Base-by-base conservation (phyloP, 1,140 invertebrate genomes). In the Eueides isabella region DNA sequence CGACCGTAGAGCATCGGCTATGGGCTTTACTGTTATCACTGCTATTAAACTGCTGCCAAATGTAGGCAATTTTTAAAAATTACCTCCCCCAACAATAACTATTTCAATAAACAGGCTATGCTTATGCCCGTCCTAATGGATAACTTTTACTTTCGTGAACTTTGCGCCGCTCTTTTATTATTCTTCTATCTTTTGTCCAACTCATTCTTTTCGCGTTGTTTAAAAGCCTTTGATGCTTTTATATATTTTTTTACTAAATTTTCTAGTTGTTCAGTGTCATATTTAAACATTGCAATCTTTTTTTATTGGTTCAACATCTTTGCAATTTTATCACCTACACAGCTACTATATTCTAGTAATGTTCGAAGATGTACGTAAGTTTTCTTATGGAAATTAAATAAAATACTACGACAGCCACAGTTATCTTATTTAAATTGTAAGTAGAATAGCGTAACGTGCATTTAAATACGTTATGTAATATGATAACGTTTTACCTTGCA, bases 11-110 rank as follows among this genome's bases (percentile, higher is more conserved):
- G 81, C 86, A 85, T 87, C 76, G 85, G 87, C 86, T 87, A 89
- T 91, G 89, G 91, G 88, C 89, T 87, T 91, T 90, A 92, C 85
- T 92, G 88, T 92, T 92, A 92, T 91, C 73, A 84, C 76, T 73
- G n/a, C 82, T 84, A 86, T 92, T 90, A 90, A 86, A 89, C 85
- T 86, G 84, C 81, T 87, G 76, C 82, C 80, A 78, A 88, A 85
- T 87, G 85, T 85, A 83, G 84, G 88, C 85, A 88, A 87, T 92
- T 92, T 90, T 91, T 87, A 83, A 89, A 89, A 90, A 92, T 90
- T 87, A 88, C 86, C 85, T 5, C 80, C 78, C 82, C 80, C 72
- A 48, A 82, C 84, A 82, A 87, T 89, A 86, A 89, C 88, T 92
- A 88, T 92, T 89, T 89, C 88, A 91, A 90, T 91, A 89, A 87